These are phyloP conservation scores for Rhegmatorhina hoffmannsi DNA, from an alignment of 2,113 vertebrate genomes.

Conservation along the genomic window DNA sequence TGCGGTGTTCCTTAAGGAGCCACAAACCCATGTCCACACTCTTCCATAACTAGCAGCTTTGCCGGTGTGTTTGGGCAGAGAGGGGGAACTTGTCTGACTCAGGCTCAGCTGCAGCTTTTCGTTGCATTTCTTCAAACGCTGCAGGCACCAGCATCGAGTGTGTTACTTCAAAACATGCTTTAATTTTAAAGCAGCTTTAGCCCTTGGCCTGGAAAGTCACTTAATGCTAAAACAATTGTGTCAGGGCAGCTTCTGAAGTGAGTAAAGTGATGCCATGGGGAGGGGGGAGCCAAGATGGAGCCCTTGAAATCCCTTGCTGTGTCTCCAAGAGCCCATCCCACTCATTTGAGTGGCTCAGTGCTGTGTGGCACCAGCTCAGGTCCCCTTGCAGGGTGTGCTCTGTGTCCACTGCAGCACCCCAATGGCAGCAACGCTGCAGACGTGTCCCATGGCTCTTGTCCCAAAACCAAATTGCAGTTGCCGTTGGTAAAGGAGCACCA, in stretches of 20 bases:
- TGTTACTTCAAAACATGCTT: not conserved
- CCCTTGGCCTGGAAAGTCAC: not conserved
- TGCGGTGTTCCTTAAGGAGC: not conserved
- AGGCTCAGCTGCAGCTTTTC: not conserved
- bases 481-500: not conserved
- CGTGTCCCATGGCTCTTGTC: not conserved
- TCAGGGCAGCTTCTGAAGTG: not conserved
- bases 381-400: not conserved
- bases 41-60: not conserved
- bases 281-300: not conserved
- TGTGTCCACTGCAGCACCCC: not conserved
- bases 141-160: not conserved
- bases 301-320: not conserved
- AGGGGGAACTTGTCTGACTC: not conserved
- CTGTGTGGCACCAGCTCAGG: not conserved
- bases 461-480: not conserved
- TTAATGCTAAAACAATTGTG: not conserved
- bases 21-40: not conserved
- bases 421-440: not conserved
- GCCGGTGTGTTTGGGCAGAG: not conserved
- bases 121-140: not conserved
- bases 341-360: not conserved
- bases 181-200: not conserved
- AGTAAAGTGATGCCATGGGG: not conserved
- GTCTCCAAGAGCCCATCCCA: not conserved